These are phyloP conservation scores for Eristalis pertinax DNA, from an alignment of 2,888 invertebrate species.

Conservation along the genomic window DNA sequence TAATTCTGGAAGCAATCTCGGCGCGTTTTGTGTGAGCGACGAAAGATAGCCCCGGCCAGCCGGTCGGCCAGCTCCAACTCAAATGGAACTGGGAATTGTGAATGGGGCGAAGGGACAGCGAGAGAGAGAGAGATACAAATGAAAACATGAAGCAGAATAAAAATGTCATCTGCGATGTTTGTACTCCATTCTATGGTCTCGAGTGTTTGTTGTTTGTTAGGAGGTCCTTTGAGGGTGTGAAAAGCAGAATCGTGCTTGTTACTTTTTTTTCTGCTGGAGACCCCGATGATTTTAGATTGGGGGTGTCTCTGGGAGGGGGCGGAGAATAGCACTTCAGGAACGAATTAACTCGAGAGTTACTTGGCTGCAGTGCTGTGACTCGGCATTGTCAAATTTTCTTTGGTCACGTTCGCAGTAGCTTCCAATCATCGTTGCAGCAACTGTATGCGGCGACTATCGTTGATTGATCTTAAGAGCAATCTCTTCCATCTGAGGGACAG, in stretches of 20 bases:
- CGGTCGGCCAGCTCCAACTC: background rate
- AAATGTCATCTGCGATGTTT: background rate
- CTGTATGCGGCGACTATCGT: background rate
- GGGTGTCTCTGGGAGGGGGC: background rate
- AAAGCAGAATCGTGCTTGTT: background rate
- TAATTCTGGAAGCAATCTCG: slow-evolving; percentile 46
- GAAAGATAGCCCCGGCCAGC: background rate
- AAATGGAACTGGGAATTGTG: background rate
- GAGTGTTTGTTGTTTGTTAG: background rate
- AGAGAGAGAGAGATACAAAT: background rate
- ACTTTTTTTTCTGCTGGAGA: background rate
- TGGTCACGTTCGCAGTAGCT: background rate
- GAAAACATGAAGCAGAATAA: background rate
- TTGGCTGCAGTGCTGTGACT: background rate
- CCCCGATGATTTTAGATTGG: background rate
- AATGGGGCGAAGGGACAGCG: background rate
- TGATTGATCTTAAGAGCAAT: background rate
- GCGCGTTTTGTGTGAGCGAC: background rate
- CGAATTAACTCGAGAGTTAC: background rate
- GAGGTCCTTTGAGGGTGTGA: background rate
- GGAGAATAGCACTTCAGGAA: background rate
- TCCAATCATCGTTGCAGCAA: background rate
- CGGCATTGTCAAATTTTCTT: background rate
- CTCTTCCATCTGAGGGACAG: background rate
- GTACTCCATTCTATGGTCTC: background rate